Evolutionary conservation across 2,888 invertebrate genomes (phyloP).

Genomic region (Osedax fenrisi): DNA sequence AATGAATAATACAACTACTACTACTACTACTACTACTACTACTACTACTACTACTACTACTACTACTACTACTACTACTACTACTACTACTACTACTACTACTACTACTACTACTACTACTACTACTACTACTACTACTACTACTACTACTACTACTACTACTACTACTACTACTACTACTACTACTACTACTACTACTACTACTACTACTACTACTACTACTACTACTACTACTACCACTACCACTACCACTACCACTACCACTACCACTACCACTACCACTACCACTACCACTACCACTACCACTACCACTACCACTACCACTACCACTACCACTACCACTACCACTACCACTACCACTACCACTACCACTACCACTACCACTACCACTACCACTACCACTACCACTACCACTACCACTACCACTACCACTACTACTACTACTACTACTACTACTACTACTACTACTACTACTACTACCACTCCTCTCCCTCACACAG

Average conservation of each 20-base stretch:
- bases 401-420: background rate
- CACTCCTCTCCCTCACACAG: background rate
- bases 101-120: background rate
- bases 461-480: conserved; percentile 17
- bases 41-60: background rate
- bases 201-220: background rate
- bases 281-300: background rate
- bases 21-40: background rate
- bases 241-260: background rate
- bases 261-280: background rate
- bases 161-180: background rate
- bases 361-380: background rate
- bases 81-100: background rate
- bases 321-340: background rate
- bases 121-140: background rate
- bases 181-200: background rate
- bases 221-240: background rate
- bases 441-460: conserved; percentile 13
- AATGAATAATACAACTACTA: background rate
- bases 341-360: background rate
- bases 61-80: background rate
- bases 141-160: background rate
- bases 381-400: background rate
- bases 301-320: background rate
- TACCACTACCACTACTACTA: background rate